Evolutionary conservation across 2,797 vertebrate species (phyloP).

Genomic region (Dipus sagitta): DNA sequence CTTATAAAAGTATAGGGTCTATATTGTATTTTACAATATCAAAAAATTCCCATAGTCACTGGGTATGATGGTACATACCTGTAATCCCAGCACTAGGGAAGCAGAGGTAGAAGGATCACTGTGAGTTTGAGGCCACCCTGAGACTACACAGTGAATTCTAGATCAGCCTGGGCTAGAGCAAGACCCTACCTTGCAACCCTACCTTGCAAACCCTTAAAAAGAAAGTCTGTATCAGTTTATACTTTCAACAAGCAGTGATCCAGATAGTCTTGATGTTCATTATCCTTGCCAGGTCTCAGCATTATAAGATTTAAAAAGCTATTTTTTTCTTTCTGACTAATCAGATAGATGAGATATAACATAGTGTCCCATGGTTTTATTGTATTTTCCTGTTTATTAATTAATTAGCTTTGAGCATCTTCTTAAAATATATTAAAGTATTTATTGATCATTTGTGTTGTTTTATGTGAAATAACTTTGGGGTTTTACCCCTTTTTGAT

Average conservation of each 20-base stretch:
- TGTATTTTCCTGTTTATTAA: neutral
- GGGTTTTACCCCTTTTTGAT: neutral
- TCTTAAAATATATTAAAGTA: slow-evolving; percentile 47
- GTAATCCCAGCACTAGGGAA: too few relatives aligned
- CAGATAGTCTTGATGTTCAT: neutral
- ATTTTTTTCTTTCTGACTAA: neutral
- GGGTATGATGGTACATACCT: neutral
- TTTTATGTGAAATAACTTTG: neutral
- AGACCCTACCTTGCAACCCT: too few relatives aligned
- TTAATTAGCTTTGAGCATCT: neutral
- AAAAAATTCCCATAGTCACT: neutral
- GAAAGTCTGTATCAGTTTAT: neutral
- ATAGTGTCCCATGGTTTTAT: neutral
- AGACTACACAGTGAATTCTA: too few relatives aligned
- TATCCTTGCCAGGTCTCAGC: slow-evolving; percentile 23
- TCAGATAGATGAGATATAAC: neutral
- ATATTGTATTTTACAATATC: neutral
- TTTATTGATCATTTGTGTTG: slow-evolving; percentile 31
- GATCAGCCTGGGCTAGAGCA: too few relatives aligned
- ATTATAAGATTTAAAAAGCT: neutral
- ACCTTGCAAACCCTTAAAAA: too few relatives aligned
- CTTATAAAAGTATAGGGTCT: slow-evolving; percentile 14
- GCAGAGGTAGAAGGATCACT: too few relatives aligned
- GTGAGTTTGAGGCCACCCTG: too few relatives aligned
- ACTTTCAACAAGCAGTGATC: neutral